Evolutionary conservation across 2,888 invertebrate species (phyloP), one percentile per base, ranked within the genome.

Genomic region (Agrochola lota): DNA sequence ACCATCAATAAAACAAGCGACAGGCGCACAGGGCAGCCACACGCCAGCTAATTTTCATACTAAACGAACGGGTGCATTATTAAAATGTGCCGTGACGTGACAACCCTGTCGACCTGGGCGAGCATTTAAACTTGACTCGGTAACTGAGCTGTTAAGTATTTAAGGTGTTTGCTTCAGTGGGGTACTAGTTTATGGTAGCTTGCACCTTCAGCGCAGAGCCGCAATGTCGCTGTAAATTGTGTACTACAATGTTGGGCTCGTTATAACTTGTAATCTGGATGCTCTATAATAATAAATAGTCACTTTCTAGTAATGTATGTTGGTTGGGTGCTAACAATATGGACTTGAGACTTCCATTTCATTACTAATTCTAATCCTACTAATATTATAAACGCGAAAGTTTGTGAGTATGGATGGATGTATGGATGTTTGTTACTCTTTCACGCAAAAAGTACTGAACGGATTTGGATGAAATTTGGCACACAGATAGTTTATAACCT

Each of bases 61-160:
- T 94, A 95, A 96, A 96, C 96, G 95, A 96, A 93, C 92, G 90
- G 90, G 91, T 96, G 94, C 95, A 96, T 96, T 96, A 96, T 96
- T 96, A 96, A 96, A 96, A 95, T 94, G 92, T 94, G 91, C 91
- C 92, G 91, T 92, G 90, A 93, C 92, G 94, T 94, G 95, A 95
- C 95, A 95, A 91, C 94, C 94, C 93, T 93, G 91, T 88, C 91
- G 91, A 93, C 93, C 93, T 91, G 92, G 87, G 87, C 89, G 87
- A 91, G 89, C 93, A 93, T 94, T 94, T 93, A 94, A 95, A 94
- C 94, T 94, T 94, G 91, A 92, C 94, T 93, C 89, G 86, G 90
- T 92, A 91, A 92, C 93, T 89, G 89, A 90, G 90, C 91, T 90
- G 90, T 94, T 94, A 94, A 93, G 92, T 94, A 94, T 94, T 94